phyloP scores from a whole-genome alignment of 2,797 vertebrate genomes.

The Bovichtus variegatus region DNA sequence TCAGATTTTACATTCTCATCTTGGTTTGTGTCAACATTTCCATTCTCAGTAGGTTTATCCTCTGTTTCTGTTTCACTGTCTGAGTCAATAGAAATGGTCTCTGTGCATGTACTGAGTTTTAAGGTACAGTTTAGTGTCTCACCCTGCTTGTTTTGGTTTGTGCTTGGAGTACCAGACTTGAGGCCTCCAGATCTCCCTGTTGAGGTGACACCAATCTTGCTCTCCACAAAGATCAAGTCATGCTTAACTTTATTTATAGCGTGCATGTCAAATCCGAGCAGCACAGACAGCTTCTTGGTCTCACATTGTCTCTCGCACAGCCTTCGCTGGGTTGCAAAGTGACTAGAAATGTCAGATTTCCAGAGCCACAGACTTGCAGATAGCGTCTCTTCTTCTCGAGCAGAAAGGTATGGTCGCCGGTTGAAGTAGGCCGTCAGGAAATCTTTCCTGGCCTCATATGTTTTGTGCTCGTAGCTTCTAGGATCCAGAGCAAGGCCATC shows the following conservation, averaged over 20 bases:
- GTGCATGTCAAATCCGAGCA: slow-evolving; percentile 96
- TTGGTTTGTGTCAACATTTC: slow-evolving; percentile 31
- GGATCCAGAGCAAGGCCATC: slow-evolving; percentile 93
- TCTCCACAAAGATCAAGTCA: slow-evolving; percentile 90
- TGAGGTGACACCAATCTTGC: slow-evolving; percentile 82
- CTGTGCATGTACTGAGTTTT: slow-evolving; percentile 76
- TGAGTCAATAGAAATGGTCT: slow-evolving; percentile 84
- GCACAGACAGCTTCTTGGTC: slow-evolving; percentile 87
- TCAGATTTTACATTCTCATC: slow-evolving; percentile 14
- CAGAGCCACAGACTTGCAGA: slow-evolving; percentile 95
- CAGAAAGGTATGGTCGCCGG: slow-evolving; percentile 91
- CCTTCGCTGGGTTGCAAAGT: slow-evolving; percentile 92
- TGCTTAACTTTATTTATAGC: slow-evolving; percentile 93
- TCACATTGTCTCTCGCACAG: slow-evolving; percentile 90
- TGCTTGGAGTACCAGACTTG: slow-evolving; percentile 63
- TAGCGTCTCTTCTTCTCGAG: slow-evolving; percentile 93
- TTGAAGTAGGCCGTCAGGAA: slow-evolving; percentile 97
- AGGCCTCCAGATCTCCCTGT: slow-evolving; percentile 78
- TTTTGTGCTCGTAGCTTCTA: slow-evolving; percentile 93
- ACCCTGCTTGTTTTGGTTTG: slow-evolving; percentile 83
- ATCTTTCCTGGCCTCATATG: slow-evolving; percentile 94
- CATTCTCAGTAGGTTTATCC: slow-evolving; percentile 52
- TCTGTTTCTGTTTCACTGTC: slow-evolving; percentile 83
- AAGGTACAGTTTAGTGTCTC: slow-evolving; percentile 88
- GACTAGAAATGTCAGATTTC: slow-evolving; percentile 95